A percentile compares a stretch with the other conserved stretches of the same genome.
Conservation (phyloP, 2,113 vertebrate genomes). For the rat (Rattus norvegicus) region DNA sequence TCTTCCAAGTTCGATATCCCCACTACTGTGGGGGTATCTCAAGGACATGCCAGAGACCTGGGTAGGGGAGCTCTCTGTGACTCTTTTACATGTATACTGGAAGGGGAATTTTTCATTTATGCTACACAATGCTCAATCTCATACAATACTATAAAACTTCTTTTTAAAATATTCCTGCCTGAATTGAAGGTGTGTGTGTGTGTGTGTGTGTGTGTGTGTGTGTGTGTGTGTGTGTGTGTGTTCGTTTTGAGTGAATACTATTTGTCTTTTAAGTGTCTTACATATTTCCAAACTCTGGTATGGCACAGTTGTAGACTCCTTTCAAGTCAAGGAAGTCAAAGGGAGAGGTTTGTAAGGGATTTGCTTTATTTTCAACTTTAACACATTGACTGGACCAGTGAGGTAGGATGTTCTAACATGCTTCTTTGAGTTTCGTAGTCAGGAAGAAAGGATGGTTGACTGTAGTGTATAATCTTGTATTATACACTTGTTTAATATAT, state of each 20-base stretch:
- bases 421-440: constrained; percentile 5
- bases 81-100: neutral
- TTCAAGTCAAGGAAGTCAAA: neutral
- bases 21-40: too few relatives aligned
- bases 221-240: neutral
- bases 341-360: neutral
- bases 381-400: neutral
- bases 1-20: too few relatives aligned
- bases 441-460: neutral
- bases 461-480: constrained; percentile 4
- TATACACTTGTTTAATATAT: constrained; percentile 39
- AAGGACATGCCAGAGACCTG: too few relatives aligned
- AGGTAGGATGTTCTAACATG: neutral
- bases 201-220: neutral
- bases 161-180: constrained; percentile 14
- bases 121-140: neutral
- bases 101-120: neutral
- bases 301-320: neutral
- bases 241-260: neutral
- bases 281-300: neutral
- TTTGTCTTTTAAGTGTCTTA: neutral
- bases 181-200: neutral
- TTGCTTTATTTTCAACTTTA: neutral
- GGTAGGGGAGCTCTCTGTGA: neutral
- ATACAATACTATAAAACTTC: neutral